Base-by-base conservation (phyloP, 2,113 vertebrate genomes). In the Cheirogaleus medius region DNA sequence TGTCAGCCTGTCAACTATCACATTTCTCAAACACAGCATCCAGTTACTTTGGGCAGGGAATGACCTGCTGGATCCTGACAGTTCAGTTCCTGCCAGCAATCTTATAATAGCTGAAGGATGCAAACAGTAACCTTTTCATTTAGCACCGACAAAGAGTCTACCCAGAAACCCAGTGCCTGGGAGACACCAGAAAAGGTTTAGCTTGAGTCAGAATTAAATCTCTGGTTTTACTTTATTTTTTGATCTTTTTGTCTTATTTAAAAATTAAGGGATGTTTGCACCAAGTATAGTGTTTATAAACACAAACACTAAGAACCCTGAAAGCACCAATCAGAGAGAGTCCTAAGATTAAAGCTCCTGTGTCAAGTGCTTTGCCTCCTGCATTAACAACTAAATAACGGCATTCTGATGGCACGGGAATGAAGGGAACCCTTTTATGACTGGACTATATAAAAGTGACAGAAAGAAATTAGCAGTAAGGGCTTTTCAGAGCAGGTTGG, bases 391-490 rank as follows among this genome's bases (percentile, higher is more conserved):
- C 96, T 97, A 98, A 98, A 97, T 71, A 98, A 97, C 5, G 29
- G n/a, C 44, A 23, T 73, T 95, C 78, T 97, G 96, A 95, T 98
- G 98, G 96, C 97, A 98, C 0, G 87, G 88, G 77, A 29, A 94
- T 89, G 82, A 93, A 97, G 29, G 89, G 95, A 89, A 94, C 5
- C 44, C 64, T 95, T 98, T 85, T 97, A 98, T 98, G 97, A 98
- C 96, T 82, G 91, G 95, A 94, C 97, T 97, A 84, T 58, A 93
- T 97, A 98, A 98, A 98, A 98, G 0, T 91, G 93, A 87, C 97
- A 96, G 96, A 97, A 98, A 98, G 98, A 98, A 98, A 99, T 98
- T 96, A 98, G 88, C 97, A 98, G 81, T 97, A 97, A 98, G 98
- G 96, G 96, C 93, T 98, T 98, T 98, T 92, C 80, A 97, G 96